Base-by-base conservation (phyloP, 2,113 vertebrate genomes). In the Cavia aperea region DNA sequence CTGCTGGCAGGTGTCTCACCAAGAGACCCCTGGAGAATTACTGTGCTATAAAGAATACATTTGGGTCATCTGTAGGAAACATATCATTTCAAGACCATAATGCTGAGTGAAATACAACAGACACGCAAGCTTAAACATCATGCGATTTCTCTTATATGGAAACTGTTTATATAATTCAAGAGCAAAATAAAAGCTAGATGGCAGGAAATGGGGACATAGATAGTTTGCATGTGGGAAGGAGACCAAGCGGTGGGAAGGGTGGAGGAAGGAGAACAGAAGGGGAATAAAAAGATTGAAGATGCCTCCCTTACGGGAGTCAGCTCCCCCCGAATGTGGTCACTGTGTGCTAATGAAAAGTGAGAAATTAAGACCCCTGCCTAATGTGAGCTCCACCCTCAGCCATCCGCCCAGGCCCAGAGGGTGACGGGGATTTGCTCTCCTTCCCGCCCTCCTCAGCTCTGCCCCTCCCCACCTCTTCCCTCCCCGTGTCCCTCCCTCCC, bases 371-470 rank as follows among this genome's bases (percentile, higher is more conserved):
- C 29, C 16, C n/a, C 58, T 1, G 2, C 33, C 21, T 70, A 2
- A 21, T 13, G 24, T 26, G 1, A 21, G n/a, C 4, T 65, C 19
- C 31, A 0, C 5, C 31, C 15, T 12, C 58, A 21, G 10, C 1
- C 11, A 14, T 13, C 43, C 60, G 77, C 39, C 51, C 6, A 16
- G n/a, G 2, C 19, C 46, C 3, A 18, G 39, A 29, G 33, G n/a
- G 5, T 1, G 16, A 33, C 3, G 39, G 60, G 13, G 70, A 84
- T 63, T 90, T 72, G 18, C 24, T 14, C 29, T 33, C 29, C 63
- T 23, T 65, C 26, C 63, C 63, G 1, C 29, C 12, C 10, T 23
- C 24, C 62, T 14, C n/a, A n/a, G n/a, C 2, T 14, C 12, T 14
- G 7, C 7, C 60, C 54, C 54, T 13, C 12, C 54, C 14, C 2